phyloP scores from a whole-genome alignment of 23 tunicate genomes.

The Ascidia mentula region DNA sequence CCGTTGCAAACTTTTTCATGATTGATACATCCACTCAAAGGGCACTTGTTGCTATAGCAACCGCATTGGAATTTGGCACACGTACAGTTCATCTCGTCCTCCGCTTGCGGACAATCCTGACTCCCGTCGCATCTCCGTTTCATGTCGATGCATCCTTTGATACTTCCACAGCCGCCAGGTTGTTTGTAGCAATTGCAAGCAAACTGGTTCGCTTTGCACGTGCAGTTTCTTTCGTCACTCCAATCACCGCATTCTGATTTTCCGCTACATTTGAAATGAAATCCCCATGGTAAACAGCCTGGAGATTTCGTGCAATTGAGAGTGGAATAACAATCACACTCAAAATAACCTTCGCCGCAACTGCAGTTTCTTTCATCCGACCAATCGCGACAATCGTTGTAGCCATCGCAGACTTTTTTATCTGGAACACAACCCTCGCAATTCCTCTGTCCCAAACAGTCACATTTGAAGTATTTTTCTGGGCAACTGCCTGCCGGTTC shows the following conservation, averaged over 20 bases:
- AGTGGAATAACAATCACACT: not conserved
- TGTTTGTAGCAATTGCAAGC: not conserved
- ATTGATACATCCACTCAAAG: not conserved
- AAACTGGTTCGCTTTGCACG: not conserved
- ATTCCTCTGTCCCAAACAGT: not conserved
- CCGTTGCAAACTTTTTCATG: not conserved
- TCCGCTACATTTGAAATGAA: not conserved
- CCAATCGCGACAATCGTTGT: not conserved
- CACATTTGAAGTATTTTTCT: not conserved
- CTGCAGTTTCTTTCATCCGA: not conserved
- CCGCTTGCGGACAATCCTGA: not conserved
- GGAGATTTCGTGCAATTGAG: not conserved
- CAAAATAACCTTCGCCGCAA: not conserved
- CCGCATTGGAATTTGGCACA: not conserved
- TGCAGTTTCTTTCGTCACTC: not conserved
- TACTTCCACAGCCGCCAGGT: not conserved
- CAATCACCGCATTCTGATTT: not conserved
- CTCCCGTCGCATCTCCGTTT: not conserved
- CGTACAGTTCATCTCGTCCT: not conserved
- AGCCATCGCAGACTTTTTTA: not conserved
- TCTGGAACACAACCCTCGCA: not conserved
- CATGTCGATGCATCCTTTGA: not conserved
- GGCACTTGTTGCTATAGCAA: not conserved
- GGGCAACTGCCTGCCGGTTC: not conserved
- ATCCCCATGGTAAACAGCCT: not conserved